Percentiles rank a stretch among this genome's conserved stretches.
phyloP scores from a whole-genome alignment of 2,888 invertebrate genomes.

The Anodontia alba region DNA sequence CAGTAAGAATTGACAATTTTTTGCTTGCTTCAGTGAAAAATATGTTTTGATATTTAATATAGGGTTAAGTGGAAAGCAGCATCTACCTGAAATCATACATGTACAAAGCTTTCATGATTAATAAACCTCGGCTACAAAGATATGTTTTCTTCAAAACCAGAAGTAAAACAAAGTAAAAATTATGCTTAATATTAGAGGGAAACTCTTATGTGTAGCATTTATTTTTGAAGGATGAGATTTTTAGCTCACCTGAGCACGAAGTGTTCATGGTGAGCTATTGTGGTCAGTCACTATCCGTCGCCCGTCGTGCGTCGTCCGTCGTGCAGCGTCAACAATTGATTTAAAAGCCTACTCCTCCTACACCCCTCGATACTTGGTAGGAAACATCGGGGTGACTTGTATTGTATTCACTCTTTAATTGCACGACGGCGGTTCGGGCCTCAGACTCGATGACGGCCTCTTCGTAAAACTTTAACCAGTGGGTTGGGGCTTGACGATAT shows the following conservation, averaged over 20 bases:
- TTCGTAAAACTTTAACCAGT: too few relatives aligned
- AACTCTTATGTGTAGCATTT: constrained; percentile 1
- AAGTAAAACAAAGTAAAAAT: not conserved
- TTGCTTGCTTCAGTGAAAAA: constrained; percentile 2
- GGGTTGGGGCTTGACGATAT: too few relatives aligned
- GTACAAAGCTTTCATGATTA: not conserved
- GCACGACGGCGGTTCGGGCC: too few relatives aligned
- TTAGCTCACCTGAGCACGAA: not conserved
- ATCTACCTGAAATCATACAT: not conserved
- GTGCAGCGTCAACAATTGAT: too few relatives aligned
- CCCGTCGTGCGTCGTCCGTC: too few relatives aligned
- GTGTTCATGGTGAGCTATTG: too few relatives aligned
- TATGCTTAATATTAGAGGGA: not conserved
- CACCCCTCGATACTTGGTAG: too few relatives aligned
- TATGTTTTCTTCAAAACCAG: not conserved
- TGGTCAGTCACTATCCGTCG: too few relatives aligned
- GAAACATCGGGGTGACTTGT: too few relatives aligned
- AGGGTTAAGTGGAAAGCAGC: not conserved
- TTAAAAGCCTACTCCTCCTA: too few relatives aligned
- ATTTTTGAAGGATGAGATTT: not conserved
- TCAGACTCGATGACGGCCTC: too few relatives aligned
- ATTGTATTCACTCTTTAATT: too few relatives aligned
- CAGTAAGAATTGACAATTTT: not conserved
- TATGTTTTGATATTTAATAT: not conserved
- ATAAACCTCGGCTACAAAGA: not conserved